Evolutionary conservation across 2,797 vertebrate species (phyloP), one percentile per base, ranked within the genome.

Genomic region (Lophotriccus pileatus): DNA sequence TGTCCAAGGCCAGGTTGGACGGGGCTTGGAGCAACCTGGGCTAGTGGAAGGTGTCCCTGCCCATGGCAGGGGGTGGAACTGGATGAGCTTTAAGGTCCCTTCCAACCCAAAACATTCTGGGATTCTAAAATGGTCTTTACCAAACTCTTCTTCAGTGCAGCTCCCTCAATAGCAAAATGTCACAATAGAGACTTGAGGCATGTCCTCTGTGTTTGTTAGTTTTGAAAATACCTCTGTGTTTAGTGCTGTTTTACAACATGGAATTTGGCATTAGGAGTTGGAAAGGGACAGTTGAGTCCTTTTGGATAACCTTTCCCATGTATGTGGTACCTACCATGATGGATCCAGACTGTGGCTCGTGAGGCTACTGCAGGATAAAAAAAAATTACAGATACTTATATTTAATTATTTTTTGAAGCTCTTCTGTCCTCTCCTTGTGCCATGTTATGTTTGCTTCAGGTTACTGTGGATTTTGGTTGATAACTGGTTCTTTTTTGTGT

Each of bases 271-370:
- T 49, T 32, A 30, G 34, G 19, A 22, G 59, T 80, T 84, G 70
- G 55, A 68, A 82, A 47, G 28, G 41, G 19, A 27, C 7, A 7
- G 23, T 18, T 55, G 44, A 67, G 43, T 79, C 37, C 14, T 75
- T 74, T 49, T 36, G 49, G 39, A 43, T 53, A 15, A 36, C 22
- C 14, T 46, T 69, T 37, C 19, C 63, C 55, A 7, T 1, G 1
- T 8, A 3, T 0, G 0, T 67, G 19, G 18, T 60, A n/a, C 32
- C 50, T 56, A 4, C 49, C 5, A 0, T 12, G 3, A 0, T 66
- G 50, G 63, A 64, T 58, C n/a, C 19, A 24, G 63, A 21, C 20
- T 23, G 19, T 39, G 64, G 43, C 32, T 90, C 0, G 0, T 63
- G 56, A 53, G 59, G 22, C 24, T 55, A 18, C 17, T 70, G 30